A percentile compares a stretch with the other conserved stretches of the same genome.
phyloP scores from a whole-genome alignment of 2,797 vertebrate genomes.

The Macropus fuliginosus region DNA sequence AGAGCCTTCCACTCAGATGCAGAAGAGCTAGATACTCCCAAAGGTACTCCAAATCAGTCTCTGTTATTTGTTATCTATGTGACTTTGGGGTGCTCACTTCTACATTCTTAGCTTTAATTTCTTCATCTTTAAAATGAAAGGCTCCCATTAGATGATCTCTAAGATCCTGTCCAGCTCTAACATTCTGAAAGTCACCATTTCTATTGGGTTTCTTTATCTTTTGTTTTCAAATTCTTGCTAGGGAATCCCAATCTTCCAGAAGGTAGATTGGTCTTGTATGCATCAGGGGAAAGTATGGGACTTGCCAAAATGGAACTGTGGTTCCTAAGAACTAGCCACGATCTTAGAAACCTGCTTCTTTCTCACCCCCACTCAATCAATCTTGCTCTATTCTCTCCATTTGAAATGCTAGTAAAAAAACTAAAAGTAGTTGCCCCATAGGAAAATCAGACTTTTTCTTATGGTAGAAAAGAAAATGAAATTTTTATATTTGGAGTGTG shows the following conservation, averaged over 20 bases:
- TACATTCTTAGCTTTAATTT: background rate
- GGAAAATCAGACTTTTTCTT: background rate
- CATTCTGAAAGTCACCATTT: background rate
- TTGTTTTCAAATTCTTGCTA: background rate
- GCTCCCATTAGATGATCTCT: background rate
- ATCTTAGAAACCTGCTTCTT: background rate
- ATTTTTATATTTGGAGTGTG: background rate
- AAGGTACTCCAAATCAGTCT: background rate
- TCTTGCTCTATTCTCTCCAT: background rate
- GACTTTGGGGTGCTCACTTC: background rate
- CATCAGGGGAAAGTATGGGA: background rate
- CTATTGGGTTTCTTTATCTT: background rate
- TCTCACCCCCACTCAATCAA: background rate
- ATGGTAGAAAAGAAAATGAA: background rate
- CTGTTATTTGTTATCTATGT: background rate
- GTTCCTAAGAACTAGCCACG: background rate
- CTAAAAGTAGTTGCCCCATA: background rate
- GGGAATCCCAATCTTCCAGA: background rate
- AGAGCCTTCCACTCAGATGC: background rate
- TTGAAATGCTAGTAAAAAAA: background rate
- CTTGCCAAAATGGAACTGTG: background rate
- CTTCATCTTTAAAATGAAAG: background rate
- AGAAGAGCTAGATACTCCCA: background rate
- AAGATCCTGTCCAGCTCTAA: background rate
- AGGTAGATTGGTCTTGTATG: background rate